Evolutionary conservation across 2,888 invertebrate genomes (phyloP).

Genomic region (Chrysomela aeneicollis): DNA sequence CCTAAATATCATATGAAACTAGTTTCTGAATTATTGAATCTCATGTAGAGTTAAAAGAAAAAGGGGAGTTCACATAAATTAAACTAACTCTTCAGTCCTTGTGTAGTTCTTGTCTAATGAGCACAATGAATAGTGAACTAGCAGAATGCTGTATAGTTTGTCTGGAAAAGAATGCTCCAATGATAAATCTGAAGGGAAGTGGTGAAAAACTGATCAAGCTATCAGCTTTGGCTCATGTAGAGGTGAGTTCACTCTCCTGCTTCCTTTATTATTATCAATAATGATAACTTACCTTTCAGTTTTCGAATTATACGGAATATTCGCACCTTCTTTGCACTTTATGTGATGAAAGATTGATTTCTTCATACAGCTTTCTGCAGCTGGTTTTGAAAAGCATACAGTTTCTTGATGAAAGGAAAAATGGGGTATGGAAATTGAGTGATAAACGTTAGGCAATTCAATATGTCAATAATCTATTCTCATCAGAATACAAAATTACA

Average conservation of each 20-base stretch:
- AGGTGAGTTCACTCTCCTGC: constrained; percentile 36
- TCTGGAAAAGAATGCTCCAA: constrained; percentile 23
- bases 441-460: constrained; percentile 15
- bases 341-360: constrained; percentile 31
- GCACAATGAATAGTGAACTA: constrained; percentile 19
- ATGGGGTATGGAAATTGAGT: neutral
- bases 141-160: constrained; percentile 37
- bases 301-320: constrained; percentile 21
- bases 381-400: constrained; percentile 28
- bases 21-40: too few relatives aligned
- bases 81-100: too few relatives aligned
- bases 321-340: constrained; percentile 31
- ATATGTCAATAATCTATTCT: too few relatives aligned
- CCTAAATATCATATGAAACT: too few relatives aligned
- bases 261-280: constrained; percentile 20
- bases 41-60: too few relatives aligned
- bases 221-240: constrained; percentile 29
- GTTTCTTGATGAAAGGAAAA: constrained; percentile 1
- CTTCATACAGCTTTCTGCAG: constrained; percentile 26
- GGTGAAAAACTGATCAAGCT: constrained; percentile 20
- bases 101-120: constrained; percentile 20
- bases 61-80: too few relatives aligned
- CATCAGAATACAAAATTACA: too few relatives aligned
- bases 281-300: constrained; percentile 28
- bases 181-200: constrained; percentile 29